phyloP scores from a whole-genome alignment of 2,888 invertebrate genomes.

The Biston stratarius region DNA sequence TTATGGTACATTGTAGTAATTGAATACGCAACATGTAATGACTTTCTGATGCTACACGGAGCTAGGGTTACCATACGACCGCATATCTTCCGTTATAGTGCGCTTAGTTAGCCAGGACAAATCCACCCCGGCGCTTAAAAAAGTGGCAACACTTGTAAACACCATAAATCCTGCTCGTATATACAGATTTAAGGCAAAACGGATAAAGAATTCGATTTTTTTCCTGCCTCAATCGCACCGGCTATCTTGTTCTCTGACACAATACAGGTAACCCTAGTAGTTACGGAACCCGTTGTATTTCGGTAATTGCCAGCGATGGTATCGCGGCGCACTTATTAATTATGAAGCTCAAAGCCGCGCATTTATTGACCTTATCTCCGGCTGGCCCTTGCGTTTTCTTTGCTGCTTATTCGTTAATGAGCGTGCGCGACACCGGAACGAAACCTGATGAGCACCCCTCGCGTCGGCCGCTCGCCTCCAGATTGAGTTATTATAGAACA shows the following conservation, averaged over 20 bases:
- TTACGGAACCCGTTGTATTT: conserved; percentile 59
- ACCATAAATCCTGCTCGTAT: not conserved
- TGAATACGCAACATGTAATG: conserved; percentile 63
- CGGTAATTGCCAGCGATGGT: conserved; percentile 73
- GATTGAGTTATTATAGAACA: conserved; percentile 54
- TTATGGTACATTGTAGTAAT: conserved; percentile 62
- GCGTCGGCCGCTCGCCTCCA: conserved; percentile 44
- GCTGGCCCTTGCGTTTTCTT: conserved; percentile 73
- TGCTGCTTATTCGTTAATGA: conserved; percentile 72
- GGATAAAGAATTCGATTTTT: not conserved
- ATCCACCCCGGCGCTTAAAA: not conserved
- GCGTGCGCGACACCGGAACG: conserved; percentile 72
- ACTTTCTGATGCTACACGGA: conserved; percentile 48
- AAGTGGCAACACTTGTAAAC: not conserved
- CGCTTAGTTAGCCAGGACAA: not conserved
- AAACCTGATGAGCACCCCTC: conserved; percentile 60
- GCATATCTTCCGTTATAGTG: conserved; percentile 22
- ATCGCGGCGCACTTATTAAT: conserved; percentile 77
- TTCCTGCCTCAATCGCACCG: not conserved
- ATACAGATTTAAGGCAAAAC: too few species aligned
- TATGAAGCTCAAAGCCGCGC: conserved; percentile 74
- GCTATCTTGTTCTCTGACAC: not conserved
- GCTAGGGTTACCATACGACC: conserved; percentile 27
- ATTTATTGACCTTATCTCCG: conserved; percentile 84
- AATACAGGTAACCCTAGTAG: conserved; percentile 54